Base-by-base conservation (phyloP, 2,797 vertebrate species). In the Epinephelus coioides region DNA sequence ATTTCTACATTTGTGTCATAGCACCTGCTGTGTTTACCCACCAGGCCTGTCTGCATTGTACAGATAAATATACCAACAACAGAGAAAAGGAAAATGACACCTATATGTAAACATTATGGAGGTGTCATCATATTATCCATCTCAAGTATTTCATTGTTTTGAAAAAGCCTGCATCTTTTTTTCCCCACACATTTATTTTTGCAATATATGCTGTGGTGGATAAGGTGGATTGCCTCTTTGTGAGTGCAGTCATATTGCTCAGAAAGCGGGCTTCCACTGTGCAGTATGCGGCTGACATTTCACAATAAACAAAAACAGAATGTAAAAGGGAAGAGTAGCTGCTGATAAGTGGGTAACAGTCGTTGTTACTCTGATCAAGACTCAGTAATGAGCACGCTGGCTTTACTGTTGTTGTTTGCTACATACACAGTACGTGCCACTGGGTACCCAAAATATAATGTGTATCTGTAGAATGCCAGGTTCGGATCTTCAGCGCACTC, bases 281-380 rank as follows among this genome's bases (percentile, higher is more conserved):
- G 9, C 30, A 64, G 14, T 12, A 57, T 15, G 47, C 64, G n/a
- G 12, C 43, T 71, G 30, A 61, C 11, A 44, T 70, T 78, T 75
- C 21, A 38, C 44, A 69, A 51, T 43, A 62, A 76, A 44, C 57
- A 70, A 72, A 34, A 79, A 43, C 23, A 75, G 15, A 72, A 66
- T 66, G n/a, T 50, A 69, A 80, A 78, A 34, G 2, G 21, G 9
- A 67, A 46, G 46, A 59, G 40, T 18, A 10, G 18, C 43, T 72
- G 53, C 6, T 40, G 14, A 65, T 66, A 54, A 62, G 15, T 25
- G 56, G 18, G 30, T 59, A 51, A 62, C 27, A 60, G 34, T 0
- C 27, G 15, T 69, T 70, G 12, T 66, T 70, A 43, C 38, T 43
- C 8, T 38, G 27, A 54, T 73, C 21, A 64, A 25, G 44, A 60